phyloP scores from a whole-genome alignment of 2,888 invertebrate genomes.

The Parnassius smintheus region DNA sequence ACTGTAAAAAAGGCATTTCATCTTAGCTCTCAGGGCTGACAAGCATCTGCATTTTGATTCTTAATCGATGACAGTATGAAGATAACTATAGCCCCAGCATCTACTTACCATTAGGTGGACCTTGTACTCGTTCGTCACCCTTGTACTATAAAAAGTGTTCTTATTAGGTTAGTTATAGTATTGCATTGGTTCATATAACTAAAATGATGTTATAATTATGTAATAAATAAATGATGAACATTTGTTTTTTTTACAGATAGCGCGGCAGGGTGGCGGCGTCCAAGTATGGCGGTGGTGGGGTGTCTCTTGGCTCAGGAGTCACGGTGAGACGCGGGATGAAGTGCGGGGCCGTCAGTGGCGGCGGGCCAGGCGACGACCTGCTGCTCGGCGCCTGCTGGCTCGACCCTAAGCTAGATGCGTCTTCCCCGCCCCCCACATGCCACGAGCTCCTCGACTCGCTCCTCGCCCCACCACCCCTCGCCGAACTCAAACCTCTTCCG shows the following conservation, averaged over 20 bases:
- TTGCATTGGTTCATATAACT: no score
- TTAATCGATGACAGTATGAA: no score
- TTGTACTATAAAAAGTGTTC: no score
- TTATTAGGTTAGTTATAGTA: no score
- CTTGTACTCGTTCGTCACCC: no score
- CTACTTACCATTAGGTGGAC: no score
- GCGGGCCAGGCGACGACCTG: constrained; percentile 83
- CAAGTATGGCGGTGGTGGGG: constrained; percentile 76
- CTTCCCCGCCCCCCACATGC: constrained; percentile 65
- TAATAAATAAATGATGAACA: neutral
- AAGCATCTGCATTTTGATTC: no score
- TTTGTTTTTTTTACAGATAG: constrained; percentile 56
- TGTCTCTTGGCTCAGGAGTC: constrained; percentile 65
- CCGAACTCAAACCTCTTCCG: constrained; percentile 90
- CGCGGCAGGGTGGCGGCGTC: constrained; percentile 77
- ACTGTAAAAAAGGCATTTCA: no score
- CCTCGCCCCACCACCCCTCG: constrained; percentile 84
- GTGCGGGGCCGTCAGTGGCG: constrained; percentile 71
- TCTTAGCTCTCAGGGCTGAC: no score
- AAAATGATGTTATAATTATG: no score
- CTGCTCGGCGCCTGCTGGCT: constrained; percentile 88
- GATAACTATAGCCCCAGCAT: no score
- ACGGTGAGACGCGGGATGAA: constrained; percentile 82
- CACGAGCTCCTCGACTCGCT: constrained; percentile 87
- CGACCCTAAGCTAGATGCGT: constrained; percentile 79